Base-by-base conservation (phyloP, 2,888 invertebrate species). In the Nymphalis urticae region DNA sequence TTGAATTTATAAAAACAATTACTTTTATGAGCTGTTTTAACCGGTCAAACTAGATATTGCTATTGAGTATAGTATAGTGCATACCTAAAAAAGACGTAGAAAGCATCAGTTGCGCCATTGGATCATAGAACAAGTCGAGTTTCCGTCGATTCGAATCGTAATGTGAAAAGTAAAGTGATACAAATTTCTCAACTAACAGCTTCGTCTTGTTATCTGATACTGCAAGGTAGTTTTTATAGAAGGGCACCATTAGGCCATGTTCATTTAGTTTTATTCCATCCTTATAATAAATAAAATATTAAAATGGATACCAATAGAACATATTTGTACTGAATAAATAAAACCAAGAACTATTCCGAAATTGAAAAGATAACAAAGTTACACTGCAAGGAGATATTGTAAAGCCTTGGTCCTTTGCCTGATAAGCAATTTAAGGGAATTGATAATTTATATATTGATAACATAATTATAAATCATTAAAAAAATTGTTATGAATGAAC, bases 201-300 rank as follows among this genome's bases (percentile, higher is more conserved):
- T 83, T 88, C 0, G 86, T 85, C 50, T 75, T 81, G 51, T 71
- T 81, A 42, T 86, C 83, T 0, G 83, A 74, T 2, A 75, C 77
- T 4, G 70, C 72, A n/a, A 89, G 50, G 71, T 75, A 91, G 64
- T 90, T 87, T 62, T 78, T 86, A 51, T 77, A 79, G 75, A 88
- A 87, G 4, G 92, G 90, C 51, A 86, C 74, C 48, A 79, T 75
- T 6, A 85, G 58, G 1, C 87, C 88, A 51, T 85, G 77, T 42
- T 84, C 77, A 71, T 88, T 88, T 48, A 92, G 73, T 68, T 75
- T 79, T 4, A 92, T 72, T 1, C 92, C 92, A 78, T 92, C 92
- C 92, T 92, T 81, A 61, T 85, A 85, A 64, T 64, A 63, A 47
- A 68, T 62, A 61, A 53, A 17, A 48, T 32, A 19, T 59, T n/a